Percentiles rank a stretch among this genome's conserved stretches.
Conservation (phyloP, 2,113 vertebrate genomes). For the Chelonoidis abingdonii region DNA sequence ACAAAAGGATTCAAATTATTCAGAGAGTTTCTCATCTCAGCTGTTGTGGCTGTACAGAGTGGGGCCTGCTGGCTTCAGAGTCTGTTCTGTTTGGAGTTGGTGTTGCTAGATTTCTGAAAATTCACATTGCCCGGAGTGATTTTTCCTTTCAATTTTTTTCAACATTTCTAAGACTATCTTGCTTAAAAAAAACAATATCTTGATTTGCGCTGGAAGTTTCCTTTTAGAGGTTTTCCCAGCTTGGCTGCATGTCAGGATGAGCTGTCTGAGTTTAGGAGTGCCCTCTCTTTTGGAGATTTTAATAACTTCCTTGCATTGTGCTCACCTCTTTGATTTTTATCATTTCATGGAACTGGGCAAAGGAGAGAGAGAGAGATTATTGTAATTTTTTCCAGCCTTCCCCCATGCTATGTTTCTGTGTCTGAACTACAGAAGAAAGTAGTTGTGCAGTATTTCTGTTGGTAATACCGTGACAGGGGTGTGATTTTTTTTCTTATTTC, state of each 20-base stretch:
- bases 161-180: neutral
- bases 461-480: neutral
- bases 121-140: neutral
- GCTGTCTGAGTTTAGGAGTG: neutral
- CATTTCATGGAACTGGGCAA: neutral
- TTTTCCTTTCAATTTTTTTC: neutral
- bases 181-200: neutral
- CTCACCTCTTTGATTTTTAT: constrained; percentile 24
- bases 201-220: neutral
- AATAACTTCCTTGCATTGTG: constrained; percentile 2
- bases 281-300: neutral
- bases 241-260: neutral
- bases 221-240: neutral
- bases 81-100: neutral
- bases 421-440: neutral
- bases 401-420: rapidly evolving
- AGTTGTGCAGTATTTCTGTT: neutral
- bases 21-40: neutral
- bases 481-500: neutral
- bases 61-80: neutral
- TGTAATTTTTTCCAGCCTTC: neutral
- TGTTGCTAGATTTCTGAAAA: neutral
- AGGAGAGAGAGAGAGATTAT: neutral
- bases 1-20: neutral
- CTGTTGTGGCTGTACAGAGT: neutral